phyloP scores from a whole-genome alignment of 64 coral and sea anemone genomes.

The Stylophora pistillata region DNA sequence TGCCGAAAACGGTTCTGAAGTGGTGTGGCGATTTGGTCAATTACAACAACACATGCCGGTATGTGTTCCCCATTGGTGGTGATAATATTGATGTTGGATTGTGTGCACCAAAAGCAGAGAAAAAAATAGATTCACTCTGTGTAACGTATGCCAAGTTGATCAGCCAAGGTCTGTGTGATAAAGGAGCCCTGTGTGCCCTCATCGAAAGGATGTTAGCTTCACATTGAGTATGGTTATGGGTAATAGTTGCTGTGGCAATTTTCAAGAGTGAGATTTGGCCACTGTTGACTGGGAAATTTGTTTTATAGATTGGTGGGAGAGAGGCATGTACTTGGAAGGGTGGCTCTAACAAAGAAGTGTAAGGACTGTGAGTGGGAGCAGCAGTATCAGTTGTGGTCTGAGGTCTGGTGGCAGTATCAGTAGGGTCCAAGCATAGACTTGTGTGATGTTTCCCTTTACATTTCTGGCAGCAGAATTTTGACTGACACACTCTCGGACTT shows the following conservation, averaged over 20 bases:
- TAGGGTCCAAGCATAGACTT: conserved; percentile 48
- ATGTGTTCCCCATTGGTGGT: not conserved
- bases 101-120: conserved; percentile 39
- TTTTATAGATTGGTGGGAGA: too few relatives aligned
- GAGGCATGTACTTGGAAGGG: not conserved
- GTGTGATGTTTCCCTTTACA: conserved; percentile 50
- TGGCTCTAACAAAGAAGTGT: not conserved
- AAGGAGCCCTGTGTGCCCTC: too few relatives aligned
- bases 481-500: conserved; percentile 25
- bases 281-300: not conserved
- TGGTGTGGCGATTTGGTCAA: conserved; percentile 43
- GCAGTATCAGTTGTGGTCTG: conserved; percentile 15
- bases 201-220: too few relatives aligned
- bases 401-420: not conserved
- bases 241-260: conserved; percentile 50
- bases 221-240: not conserved
- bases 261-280: conserved; percentile 46
- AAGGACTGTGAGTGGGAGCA: not conserved
- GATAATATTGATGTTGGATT: conserved; percentile 17
- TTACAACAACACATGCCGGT: too few relatives aligned
- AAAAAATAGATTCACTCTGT: conserved; percentile 4
- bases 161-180: too few relatives aligned
- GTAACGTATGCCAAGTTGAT: not conserved
- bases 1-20: conserved; percentile 17
- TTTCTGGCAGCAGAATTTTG: not conserved